phyloP scores from a whole-genome alignment of 2,888 invertebrate species.

The Amphiduros pacificus region DNA sequence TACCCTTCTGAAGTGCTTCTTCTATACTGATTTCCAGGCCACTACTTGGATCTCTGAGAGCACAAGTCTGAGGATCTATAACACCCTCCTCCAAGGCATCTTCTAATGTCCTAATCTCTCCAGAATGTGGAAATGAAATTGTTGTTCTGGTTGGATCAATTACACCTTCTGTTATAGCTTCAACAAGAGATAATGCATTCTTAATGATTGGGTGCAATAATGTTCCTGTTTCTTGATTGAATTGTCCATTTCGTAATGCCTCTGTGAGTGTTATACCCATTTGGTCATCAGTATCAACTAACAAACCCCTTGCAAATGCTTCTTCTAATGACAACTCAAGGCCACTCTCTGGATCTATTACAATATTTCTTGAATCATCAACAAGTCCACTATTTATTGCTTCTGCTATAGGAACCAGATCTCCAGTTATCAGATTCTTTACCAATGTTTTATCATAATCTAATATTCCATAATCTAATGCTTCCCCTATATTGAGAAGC shows the following conservation, averaged over 20 bases:
- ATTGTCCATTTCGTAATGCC: conserved; percentile 8
- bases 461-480: conserved; percentile 66
- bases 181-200: conserved; percentile 17
- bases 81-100: conserved; percentile 39
- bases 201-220: conserved; percentile 65
- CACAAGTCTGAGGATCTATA: conserved; percentile 8
- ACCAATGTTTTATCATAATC: conserved; percentile 54
- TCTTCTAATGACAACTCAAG: conserved; percentile 2
- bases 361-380: conserved; percentile 34
- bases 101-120: conserved; percentile 59
- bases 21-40: background rate
- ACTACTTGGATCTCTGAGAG: background rate
- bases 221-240: background rate
- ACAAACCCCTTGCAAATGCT: conserved; percentile 30
- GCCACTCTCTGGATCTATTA: background rate
- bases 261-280: conserved; percentile 1
- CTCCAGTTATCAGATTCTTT: conserved; percentile 18
- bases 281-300: background rate
- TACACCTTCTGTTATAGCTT: conserved; percentile 28
- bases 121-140: conserved; percentile 22
- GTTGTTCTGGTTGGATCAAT: conserved; percentile 29
- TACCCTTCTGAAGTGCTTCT: background rate
- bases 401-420: conserved; percentile 76
- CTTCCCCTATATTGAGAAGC: conserved; percentile 29
- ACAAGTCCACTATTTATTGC: conserved; percentile 71